These are phyloP conservation scores for Anthopleura xanthogrammica DNA, from an alignment of 92 coral and sea anemone species.

Conservation along the genomic window DNA sequence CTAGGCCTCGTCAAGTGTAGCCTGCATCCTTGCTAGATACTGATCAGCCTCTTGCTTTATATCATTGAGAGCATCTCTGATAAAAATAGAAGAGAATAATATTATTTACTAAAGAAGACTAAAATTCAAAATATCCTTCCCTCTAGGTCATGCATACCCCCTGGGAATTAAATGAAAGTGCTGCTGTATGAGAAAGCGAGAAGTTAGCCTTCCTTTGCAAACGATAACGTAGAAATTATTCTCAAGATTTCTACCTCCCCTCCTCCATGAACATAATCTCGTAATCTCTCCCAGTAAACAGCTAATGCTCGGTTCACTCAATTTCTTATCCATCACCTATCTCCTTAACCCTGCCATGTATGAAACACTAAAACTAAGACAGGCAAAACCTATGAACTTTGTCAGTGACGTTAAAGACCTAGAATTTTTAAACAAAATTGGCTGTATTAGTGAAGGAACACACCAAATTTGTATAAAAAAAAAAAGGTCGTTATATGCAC, in stretches of 20 bases:
- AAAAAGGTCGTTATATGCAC: background rate
- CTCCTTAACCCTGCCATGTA: no score
- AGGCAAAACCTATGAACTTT: no score
- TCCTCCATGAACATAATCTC: no score
- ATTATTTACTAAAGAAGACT: background rate
- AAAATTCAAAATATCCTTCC: background rate
- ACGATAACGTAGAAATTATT: background rate
- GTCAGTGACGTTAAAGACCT: no score
- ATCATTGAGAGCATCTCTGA: slow-evolving; percentile 29
- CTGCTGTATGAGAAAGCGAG: background rate
- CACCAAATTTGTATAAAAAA: background rate
- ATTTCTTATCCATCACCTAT: no score
- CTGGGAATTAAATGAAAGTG: background rate
- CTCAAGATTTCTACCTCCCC: no score
- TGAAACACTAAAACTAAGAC: no score
- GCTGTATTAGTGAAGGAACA: background rate
- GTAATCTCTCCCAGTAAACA: no score
- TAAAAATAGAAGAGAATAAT: background rate
- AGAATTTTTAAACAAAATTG: background rate
- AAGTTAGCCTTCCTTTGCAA: background rate
- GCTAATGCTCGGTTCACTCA: no score
- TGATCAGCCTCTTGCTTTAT: slow-evolving; percentile 33
- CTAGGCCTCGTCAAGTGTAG: background rate
- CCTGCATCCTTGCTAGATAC: slow-evolving; percentile 7
- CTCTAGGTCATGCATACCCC: background rate